These are phyloP conservation scores for Zaprionus obscuricornis DNA, from an alignment of 2,888 invertebrate species.

Conservation along the genomic window DNA sequence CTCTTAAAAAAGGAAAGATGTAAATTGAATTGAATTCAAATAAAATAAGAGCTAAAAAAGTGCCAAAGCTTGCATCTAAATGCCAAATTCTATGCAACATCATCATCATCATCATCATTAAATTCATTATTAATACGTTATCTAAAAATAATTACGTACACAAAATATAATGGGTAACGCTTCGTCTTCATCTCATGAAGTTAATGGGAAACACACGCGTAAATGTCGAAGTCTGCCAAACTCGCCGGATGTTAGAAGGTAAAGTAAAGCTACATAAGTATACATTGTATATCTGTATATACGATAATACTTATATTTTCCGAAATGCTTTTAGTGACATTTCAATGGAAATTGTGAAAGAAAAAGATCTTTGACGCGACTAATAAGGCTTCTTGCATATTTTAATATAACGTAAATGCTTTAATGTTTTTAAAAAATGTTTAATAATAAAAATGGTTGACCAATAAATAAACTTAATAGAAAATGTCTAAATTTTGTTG, in stretches of 20 bases:
- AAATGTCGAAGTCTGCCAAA: conserved; percentile 89
- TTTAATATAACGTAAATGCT: conserved; percentile 38
- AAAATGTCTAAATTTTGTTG: conserved; percentile 55
- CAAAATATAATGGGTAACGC: conserved; percentile 81
- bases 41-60: conserved; percentile 24
- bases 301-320: conserved; percentile 8
- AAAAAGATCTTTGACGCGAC: conserved; percentile 34
- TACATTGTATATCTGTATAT: background rate
- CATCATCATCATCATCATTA: conserved; percentile 6
- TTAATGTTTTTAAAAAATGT: conserved; percentile 64
- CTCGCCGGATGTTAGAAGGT: conserved; percentile 91
- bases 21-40: background rate
- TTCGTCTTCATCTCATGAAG: conserved; percentile 77
- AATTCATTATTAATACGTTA: conserved; percentile 17
- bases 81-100: conserved; percentile 72
- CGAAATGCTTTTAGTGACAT: conserved; percentile 17
- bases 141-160: conserved; percentile 16
- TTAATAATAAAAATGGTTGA: conserved; percentile 66
- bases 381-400: conserved; percentile 64
- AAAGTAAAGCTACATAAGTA: conserved; percentile 73
- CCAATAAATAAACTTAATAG: conserved; percentile 11
- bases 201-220: conserved; percentile 76
- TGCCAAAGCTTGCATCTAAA: conserved; percentile 67
- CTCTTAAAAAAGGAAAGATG: too few species aligned
- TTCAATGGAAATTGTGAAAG: conserved; percentile 35